Base-by-base conservation (phyloP, 1,140 invertebrate genomes). In the Zaprionus gabonicus region DNA sequence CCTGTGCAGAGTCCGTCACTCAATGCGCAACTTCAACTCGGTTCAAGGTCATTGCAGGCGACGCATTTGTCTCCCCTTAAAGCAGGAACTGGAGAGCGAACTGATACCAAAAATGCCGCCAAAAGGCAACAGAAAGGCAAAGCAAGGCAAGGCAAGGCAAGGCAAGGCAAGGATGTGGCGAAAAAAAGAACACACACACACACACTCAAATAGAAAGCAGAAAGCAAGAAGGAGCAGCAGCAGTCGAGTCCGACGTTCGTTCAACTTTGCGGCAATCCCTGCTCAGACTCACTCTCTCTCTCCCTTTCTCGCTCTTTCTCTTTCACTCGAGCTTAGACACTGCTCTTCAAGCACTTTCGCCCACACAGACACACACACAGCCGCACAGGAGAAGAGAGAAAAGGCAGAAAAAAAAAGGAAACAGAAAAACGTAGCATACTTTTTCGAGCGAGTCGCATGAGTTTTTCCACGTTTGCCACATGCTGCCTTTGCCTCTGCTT, bases 381-480 rank as follows among this genome's bases (percentile, higher is more conserved):
- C 36, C 20, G 10, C 53, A 55, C 9, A 38, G 9, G 44, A 23
- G 70, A 51, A 73, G 46, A 57, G 23, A 62, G 53, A 68, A 28
- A 69, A 53, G 34, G 63, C 28, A 63, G 53, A 72, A 65, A 64
- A 62, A 68, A 76, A 55, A 34, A n/a, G n/a, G 57, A 68, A 65
- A 56, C 56, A 62, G 55, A 66, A 91, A 46, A 90, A 70, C 81
- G 79, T 85, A 90, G 85, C 79, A 90, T 90, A 90, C 85, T 88
- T 88, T 90, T 91, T 90, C 82, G 86, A 82, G 85, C 82, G 76
- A 82, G 79, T 90, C 69, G 85, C 81, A 71, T 62, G 84, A 78
- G 75, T 88, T 88, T 87, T 88, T 88, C 85, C 81, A 80, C 80
- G 75, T 80, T 73, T 88, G 83, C 63, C 69, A 75, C 63, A 55